Conservation (phyloP, 2,888 invertebrate species). For the Xylota sylvarum region DNA sequence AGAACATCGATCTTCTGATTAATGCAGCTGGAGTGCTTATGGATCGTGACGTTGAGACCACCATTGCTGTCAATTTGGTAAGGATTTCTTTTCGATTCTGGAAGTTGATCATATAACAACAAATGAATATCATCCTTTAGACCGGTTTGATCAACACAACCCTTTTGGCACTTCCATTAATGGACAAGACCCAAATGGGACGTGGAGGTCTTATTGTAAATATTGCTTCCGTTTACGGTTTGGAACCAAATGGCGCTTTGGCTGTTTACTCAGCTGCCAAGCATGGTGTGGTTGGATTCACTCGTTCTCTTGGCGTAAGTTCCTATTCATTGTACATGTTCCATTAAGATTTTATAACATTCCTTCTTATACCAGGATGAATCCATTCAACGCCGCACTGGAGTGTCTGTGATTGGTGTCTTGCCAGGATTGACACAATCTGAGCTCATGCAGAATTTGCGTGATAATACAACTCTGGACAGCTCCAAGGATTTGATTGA, state of each 20-base stretch:
- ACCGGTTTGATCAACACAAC: conserved; percentile 82
- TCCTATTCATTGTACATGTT: not conserved
- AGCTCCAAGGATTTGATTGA: conserved; percentile 80
- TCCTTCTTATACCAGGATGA: conserved; percentile 77
- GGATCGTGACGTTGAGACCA: conserved; percentile 82
- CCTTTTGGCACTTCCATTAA: conserved; percentile 81
- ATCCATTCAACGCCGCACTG: conserved; percentile 80
- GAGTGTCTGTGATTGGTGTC: conserved; percentile 81
- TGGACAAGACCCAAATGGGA: conserved; percentile 83
- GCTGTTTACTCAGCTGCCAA: conserved; percentile 83
- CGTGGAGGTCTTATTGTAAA: conserved; percentile 82
- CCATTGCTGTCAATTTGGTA: conserved; percentile 83
- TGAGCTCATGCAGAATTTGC: conserved; percentile 82
- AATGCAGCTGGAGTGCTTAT: conserved; percentile 82
- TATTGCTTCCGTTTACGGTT: conserved; percentile 82
- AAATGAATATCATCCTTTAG: conserved; percentile 67
- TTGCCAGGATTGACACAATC: conserved; percentile 82
- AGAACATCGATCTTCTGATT: conserved; percentile 82
- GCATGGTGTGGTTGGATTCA: conserved; percentile 83
- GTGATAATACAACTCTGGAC: conserved; percentile 81
- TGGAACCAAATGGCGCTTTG: conserved; percentile 82
- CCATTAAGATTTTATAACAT: not conserved
- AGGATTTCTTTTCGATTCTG: not conserved
- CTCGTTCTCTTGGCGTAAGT: conserved; percentile 82
- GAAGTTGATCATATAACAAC: not conserved